Evolutionary conservation across 2,113 vertebrate species (phyloP), one percentile per base, ranked within the genome.

Genomic region (Neogobius melanostomus): DNA sequence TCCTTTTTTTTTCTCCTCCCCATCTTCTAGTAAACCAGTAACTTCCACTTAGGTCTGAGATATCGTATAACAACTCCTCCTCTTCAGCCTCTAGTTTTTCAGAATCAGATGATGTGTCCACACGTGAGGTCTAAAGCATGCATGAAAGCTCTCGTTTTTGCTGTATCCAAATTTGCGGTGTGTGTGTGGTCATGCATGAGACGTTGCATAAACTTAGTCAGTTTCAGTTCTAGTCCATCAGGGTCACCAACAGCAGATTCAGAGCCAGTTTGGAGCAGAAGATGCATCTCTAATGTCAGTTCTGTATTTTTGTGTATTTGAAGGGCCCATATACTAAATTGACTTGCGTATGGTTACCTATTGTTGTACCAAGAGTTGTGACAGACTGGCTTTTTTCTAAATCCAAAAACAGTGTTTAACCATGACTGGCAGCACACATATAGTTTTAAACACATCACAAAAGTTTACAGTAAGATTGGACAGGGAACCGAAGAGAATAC

Each of bases 81-180:
- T 21, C 65, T 47, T 72, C 56, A 56, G 56, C 71, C 47, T 51
- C 48, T 76, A 85, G 85, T 89, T 82, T 76, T 85, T 84, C 80
- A 21, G 74, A 78, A 48, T 65, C 60, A 48, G 67, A 45, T 16
- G 60, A 46, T 63, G 61, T 17, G 43, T 64, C 62, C 44, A n/a
- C 44, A 10, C 15, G 43, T 45, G 42, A 7, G 47, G 49, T 81
- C 47, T 61, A n/a, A 61, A 60, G n/a, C 59, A 8, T 61, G 59
- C 59, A 45, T 42, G n/a, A 17, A 56, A 56, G 21, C 8, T 56
- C 8, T 56, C 4, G 2, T 3, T 5, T 36, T 3, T 36, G 28
- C 3, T 51, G 6, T 14, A 14, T 51, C 49, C 49, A 51, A 15
- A 14, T 51, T 11, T 51, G 11, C 15, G 49, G 53, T 56, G 77